phyloP scores from a whole-genome alignment of 2,113 vertebrate genomes.

The Eublepharis macularius region DNA sequence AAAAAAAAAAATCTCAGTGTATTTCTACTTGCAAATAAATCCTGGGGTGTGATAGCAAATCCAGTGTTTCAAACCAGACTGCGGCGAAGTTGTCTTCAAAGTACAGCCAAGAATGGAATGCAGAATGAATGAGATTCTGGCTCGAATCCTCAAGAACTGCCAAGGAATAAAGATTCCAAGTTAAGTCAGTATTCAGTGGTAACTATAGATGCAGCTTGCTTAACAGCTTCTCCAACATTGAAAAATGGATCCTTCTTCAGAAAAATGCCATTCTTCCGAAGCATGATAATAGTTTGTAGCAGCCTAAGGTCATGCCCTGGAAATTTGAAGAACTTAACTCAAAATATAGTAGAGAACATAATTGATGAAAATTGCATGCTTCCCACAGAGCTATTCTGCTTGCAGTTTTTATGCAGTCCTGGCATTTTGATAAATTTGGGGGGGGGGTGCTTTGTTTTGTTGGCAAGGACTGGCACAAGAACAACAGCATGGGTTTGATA shows the following conservation, averaged over 20 bases:
- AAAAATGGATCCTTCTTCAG: conserved; percentile 20
- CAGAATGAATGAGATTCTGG: conserved; percentile 64
- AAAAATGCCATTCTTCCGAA: background rate
- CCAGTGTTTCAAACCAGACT: conserved; percentile 58
- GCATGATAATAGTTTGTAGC: background rate
- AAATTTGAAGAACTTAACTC: background rate
- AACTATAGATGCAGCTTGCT: background rate
- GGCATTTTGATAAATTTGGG: background rate
- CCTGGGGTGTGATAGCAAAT: conserved; percentile 60
- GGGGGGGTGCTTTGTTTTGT: background rate
- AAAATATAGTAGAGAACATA: background rate
- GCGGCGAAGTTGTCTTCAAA: conserved; percentile 57
- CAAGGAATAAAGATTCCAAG: conserved; percentile 57
- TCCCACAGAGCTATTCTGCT: background rate
- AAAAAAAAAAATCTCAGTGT: conserved; percentile 55
- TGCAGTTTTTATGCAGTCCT: background rate
- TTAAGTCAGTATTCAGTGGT: conserved; percentile 44
- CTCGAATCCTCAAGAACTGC: conserved; percentile 56
- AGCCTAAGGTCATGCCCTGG: background rate
- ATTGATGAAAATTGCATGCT: background rate
- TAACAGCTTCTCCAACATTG: conserved; percentile 24
- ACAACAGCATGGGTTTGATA: background rate
- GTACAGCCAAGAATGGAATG: conserved; percentile 44
- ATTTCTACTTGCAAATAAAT: conserved; percentile 69
- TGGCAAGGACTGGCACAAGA: background rate